Conservation (phyloP, 2,797 vertebrate genomes). For the Okamejei kenojei region DNA sequence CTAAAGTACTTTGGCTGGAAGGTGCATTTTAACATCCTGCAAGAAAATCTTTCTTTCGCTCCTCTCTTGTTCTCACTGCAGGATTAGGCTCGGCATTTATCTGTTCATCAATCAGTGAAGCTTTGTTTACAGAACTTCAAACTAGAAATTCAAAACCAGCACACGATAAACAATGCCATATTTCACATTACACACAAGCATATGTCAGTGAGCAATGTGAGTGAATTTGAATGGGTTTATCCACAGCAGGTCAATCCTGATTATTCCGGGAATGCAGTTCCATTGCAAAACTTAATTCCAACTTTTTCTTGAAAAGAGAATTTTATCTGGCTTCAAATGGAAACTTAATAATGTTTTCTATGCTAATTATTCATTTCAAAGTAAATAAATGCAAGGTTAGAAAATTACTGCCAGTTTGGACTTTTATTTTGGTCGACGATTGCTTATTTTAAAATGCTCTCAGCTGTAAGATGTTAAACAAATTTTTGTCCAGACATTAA, state of each 20-base stretch:
- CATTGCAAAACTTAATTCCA: not conserved
- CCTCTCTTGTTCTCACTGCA: not conserved
- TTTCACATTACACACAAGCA: not conserved
- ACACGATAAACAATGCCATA: not conserved
- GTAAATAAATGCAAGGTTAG: slow-evolving; percentile 18
- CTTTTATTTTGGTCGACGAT: slow-evolving; percentile 1
- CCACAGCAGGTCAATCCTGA: not conserved
- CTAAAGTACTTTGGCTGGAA: too few relatives aligned
- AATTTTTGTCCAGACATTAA: slow-evolving; percentile 22
- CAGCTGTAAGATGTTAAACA: slow-evolving; percentile 34
- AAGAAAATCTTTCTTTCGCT: too few relatives aligned
- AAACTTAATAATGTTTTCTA: slow-evolving; percentile 23
- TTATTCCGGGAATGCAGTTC: not conserved
- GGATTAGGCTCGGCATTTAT: not conserved
- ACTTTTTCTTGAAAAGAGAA: not conserved
- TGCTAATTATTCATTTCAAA: slow-evolving; percentile 1
- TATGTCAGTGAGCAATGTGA: not conserved
- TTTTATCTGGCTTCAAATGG: not conserved
- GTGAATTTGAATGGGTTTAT: not conserved
- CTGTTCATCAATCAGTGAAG: not conserved
- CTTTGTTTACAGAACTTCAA: not conserved
- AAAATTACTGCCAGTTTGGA: not conserved
- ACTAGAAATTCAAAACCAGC: not conserved
- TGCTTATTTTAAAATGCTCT: slow-evolving; percentile 35
- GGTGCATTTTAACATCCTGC: too few relatives aligned